Evolutionary conservation across 2,888 invertebrate genomes (phyloP), one percentile per base, ranked within the genome.

Genomic region (Sphaerophoria rueppellii): DNA sequence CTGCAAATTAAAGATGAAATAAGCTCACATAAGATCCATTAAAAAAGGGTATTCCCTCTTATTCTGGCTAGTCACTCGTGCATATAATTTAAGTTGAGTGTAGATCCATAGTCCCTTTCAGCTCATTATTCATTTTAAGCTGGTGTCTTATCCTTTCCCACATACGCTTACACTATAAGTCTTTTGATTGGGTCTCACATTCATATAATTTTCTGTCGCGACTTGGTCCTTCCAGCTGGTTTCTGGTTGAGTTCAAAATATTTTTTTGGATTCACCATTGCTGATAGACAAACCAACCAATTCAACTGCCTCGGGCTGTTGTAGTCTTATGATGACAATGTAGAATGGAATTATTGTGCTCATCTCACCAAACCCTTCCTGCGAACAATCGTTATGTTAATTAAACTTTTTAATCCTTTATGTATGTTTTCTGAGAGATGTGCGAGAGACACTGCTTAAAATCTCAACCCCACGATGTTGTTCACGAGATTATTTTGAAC

Each of bases 351-450:
- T 77, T 67, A 67, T 67, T 43, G 4, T 48, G 48, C 77, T 76
- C 60, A 67, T 72, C 57, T 2, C 24, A 24, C 24, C 24, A 24
- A 24, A 24, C 1, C 43, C 61, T 52, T 55, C 35, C 57, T 40
- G 24, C 16, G 32, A 76, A 74, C 80, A 76, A 79, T 80, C 73
- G 75, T 76, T 76, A 80, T 80, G 72, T 76, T 76, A 76, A 81
- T 80, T 77, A 63, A 76, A 85, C 80, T 85, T 85, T 85, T 81
- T 81, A 85, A 85, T 85, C 85, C 85, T 85, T 81, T 58, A 73
- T 55, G 60, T 75, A 70, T 67, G 67, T 37, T 54, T 48, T 60
- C 6, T 12, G 40, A 60, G 24, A 60, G 16, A 43, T 60, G 60
- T 43, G 43, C 12, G 48, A 67, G 34, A 52, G 76, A 67, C 67